These are phyloP conservation scores for Peromyscus melanophrys DNA, from an alignment of 2,797 vertebrate genomes.

Conservation along the genomic window DNA sequence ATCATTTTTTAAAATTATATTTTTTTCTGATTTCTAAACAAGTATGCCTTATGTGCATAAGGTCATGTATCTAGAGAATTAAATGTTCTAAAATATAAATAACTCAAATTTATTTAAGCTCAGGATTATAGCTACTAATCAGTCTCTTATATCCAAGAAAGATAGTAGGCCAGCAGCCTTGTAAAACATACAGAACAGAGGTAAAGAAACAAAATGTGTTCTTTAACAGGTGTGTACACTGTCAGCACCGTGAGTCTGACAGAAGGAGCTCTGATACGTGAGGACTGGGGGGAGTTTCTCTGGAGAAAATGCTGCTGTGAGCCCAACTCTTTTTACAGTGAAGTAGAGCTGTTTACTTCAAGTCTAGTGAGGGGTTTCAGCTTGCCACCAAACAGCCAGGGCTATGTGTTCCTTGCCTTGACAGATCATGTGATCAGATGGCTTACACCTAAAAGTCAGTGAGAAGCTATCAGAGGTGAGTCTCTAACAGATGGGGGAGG, in stretches of 20 bases:
- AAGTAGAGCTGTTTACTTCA: not conserved
- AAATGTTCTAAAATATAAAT: constrained; percentile 1
- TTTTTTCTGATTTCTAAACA: constrained; percentile 10
- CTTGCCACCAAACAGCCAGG: not conserved
- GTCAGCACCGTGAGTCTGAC: not conserved
- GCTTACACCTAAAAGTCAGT: not conserved
- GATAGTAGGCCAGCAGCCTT: not conserved
- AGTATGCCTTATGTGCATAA: not conserved
- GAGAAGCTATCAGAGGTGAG: not conserved
- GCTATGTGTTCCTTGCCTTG: not conserved
- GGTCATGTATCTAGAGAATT: not conserved
- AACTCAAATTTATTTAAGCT: not conserved
- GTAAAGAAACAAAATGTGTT: not conserved
- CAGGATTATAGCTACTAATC: not conserved
- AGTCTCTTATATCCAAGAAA: not conserved
- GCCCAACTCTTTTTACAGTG: not conserved
- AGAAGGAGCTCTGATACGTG: not conserved
- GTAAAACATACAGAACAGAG: not conserved
- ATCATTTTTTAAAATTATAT: constrained; percentile 7
- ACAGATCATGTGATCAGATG: not conserved
- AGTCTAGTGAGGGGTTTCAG: not conserved
- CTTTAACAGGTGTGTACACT: too few species aligned
- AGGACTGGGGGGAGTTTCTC: not conserved
- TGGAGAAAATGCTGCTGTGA: not conserved
- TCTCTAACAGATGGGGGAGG: not conserved